Base-by-base conservation (phyloP, 1,140 invertebrate species). In the Drosophila dunni region DNA sequence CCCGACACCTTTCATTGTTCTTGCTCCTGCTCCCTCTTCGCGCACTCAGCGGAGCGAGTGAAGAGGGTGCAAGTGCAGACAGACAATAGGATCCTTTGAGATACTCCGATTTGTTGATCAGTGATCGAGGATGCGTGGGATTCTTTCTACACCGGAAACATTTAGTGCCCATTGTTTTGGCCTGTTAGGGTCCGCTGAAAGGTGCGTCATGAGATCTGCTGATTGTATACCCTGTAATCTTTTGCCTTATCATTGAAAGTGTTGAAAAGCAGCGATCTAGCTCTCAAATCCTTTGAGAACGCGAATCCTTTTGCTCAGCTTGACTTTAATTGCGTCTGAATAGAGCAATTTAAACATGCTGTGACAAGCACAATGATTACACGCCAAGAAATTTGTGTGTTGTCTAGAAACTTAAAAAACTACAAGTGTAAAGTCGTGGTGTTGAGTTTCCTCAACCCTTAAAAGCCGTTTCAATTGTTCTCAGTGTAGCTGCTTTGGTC, bases 261-360 rank as follows among this genome's bases (percentile, higher is more conserved):
- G 83, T 88, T 88, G 83, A 89, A 88, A 69, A 69, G 65, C 79
- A 83, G 60, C 79, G 76, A 85, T 86, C 82, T 67, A 40, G 65
- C 75, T 56, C 61, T 73, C 11, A 36, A 66, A 48, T 66, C 71
- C 54, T 42, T 56, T 69, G 73, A 46, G 9, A 42, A 46, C 11
- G 2, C 13, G 33, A 51, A 51, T 40, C 34, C 45, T 44, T 44
- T 44, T 20, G 51, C 76, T 38, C 83, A 79, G 79, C 77, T 84
- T 89, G 88, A 81, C 80, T 84, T 81, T 90, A 90, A 90, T 90
- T 90, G 88, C 71, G 53, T 71, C 65, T 91, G 79, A 90, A 90
- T 90, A 72, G 78, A 91, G 72, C 88, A 90, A 91, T 90, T 90
- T 88, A 91, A 58, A 46, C 88, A 81, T 80, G 88, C 88, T 90